A percentile compares a stretch with the other conserved stretches of the same genome.
These are phyloP conservation scores for Drosophila niveifrons DNA, from an alignment of 2,888 invertebrate genomes.

Conservation along the genomic window DNA sequence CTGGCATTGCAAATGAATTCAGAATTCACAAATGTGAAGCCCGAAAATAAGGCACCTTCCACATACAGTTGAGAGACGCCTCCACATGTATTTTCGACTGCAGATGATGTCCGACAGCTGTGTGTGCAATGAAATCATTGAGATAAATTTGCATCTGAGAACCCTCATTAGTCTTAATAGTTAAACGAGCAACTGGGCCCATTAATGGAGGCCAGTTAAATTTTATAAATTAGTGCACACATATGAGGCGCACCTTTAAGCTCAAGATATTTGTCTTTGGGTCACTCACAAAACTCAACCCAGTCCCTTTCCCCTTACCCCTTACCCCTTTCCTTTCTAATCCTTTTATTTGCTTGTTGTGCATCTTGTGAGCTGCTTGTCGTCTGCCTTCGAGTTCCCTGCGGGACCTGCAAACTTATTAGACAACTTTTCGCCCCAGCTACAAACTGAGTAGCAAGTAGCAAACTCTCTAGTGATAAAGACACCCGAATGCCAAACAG, in stretches of 20 bases:
- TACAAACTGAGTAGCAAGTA: conserved; percentile 10
- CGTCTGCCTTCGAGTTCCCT: conserved; percentile 63
- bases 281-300: conserved; percentile 25
- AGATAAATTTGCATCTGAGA: conserved; percentile 62
- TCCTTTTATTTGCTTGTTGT: conserved; percentile 71
- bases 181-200: conserved; percentile 60
- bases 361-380: conserved; percentile 53
- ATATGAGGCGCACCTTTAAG: conserved; percentile 66
- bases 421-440: conserved; percentile 60
- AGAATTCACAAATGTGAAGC: conserved; percentile 9
- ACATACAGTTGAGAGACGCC: conserved; percentile 45
- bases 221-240: conserved; percentile 66
- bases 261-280: conserved; percentile 67
- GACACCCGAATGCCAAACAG: conserved; percentile 55
- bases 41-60: conserved; percentile 44
- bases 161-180: conserved; percentile 81
- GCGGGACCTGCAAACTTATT: conserved; percentile 81
- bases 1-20: conserved; percentile 61
- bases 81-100: conserved; percentile 50
- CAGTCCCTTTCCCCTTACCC: conserved; percentile 31
- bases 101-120: conserved; percentile 57
- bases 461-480: conserved; percentile 63
- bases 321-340: conserved; percentile 54
- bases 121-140: conserved; percentile 56
- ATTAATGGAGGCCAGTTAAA: conserved; percentile 72